Base-by-base conservation (phyloP, 1,140 invertebrate species). In the Drosophila pachea region DNA sequence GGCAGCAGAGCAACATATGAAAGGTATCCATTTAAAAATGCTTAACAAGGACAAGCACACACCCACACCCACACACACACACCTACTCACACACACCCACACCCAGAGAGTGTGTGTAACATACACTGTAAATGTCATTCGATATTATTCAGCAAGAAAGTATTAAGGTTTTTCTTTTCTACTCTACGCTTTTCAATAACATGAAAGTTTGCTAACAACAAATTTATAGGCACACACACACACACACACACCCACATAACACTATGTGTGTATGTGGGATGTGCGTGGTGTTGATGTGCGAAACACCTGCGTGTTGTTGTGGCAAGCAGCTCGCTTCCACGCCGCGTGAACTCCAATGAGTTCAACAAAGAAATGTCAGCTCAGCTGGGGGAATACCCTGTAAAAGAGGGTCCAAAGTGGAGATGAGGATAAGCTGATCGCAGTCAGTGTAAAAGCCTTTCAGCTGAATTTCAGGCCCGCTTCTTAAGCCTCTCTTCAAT, bases 311-410 rank as follows among this genome's bases (percentile, higher is more conserved):
- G 62, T 48, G 56, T 60, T 60, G 62, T 54, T 63, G 62, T 70
- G 22, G 22, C 22, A 66, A 70, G 68, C 68, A 66, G 48, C 68
- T 70, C 48, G 48, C 47, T 54, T 52, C 16, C 52, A 56, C 47
- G 53, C 48, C 45, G 62, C 54, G 62, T 70, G 68, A 70, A 70
- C 94, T 72, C 95, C 94, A 53, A 96, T 93, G 35, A 94, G 95
- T 45, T 94, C 95, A 75, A 97, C 95, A 4, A 95, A 95, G 95
- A 95, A 88, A 95, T 95, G 82, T 92, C 0, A 7, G 14, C 7
- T 33, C 12, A 29, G 29, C 11, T 47, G 2, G 5, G 0, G 29
- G 7, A 22, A 40, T 68, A 55, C 16, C 42, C 50, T 55, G 31
- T 16, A 60, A 33, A 29, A 40, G 2, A n/a, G 38, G 12, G 38